Conservation (phyloP, 2,888 invertebrate species). For the Polia nebulosa region DNA sequence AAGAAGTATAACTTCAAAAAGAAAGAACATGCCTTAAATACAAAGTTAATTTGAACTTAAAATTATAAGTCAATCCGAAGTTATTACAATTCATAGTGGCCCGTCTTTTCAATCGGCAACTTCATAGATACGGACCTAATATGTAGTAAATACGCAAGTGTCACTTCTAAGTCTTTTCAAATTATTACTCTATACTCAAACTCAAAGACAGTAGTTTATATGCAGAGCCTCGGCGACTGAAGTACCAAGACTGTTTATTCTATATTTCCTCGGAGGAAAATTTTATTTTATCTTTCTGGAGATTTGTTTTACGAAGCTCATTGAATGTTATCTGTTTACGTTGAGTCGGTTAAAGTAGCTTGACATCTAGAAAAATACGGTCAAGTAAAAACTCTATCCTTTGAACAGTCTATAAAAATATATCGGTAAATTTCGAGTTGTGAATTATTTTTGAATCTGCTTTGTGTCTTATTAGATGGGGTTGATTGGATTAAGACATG, state of each 20-base stretch:
- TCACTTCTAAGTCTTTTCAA: conserved; percentile 15
- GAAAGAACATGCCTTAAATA: too few species aligned
- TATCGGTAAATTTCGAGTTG: neutral
- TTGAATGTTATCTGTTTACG: conserved; percentile 40
- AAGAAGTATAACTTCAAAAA: too few species aligned
- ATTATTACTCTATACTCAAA: conserved; percentile 29
- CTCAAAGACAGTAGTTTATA: conserved; percentile 65
- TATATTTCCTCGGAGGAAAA: conserved; percentile 44
- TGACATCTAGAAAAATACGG: conserved; percentile 9
- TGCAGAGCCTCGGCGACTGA: conserved; percentile 56
- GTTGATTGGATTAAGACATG: too few species aligned
- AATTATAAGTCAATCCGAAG: too few species aligned
- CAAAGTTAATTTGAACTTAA: too few species aligned
- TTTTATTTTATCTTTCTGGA: conserved; percentile 48
- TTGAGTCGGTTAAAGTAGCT: neutral
- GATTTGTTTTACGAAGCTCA: conserved; percentile 51
- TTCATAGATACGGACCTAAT: neutral
- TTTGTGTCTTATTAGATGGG: too few species aligned
- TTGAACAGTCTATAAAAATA: neutral
- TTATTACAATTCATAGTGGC: too few species aligned
- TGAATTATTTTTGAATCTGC: neutral
- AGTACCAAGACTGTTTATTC: conserved; percentile 43
- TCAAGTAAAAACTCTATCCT: neutral
- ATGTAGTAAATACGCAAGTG: too few species aligned
- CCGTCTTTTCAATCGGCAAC: too few species aligned